A percentile compares a stretch with the other conserved stretches of the same genome.
These are phyloP conservation scores for Neodon shergylaensis DNA, from an alignment of 2,113 vertebrate species.

Conservation along the genomic window DNA sequence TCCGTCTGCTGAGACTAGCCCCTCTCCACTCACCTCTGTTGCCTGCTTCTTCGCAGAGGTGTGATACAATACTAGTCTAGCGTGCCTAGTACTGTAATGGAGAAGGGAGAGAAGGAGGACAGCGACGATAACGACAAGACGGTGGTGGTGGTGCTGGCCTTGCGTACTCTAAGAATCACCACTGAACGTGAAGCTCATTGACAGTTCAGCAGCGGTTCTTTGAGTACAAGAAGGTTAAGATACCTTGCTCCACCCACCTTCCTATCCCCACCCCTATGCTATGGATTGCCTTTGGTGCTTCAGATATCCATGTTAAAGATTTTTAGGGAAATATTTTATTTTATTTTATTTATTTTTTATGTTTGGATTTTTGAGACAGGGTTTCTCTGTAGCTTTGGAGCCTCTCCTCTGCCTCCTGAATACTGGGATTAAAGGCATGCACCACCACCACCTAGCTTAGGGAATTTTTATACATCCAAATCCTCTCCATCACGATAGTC, in stretches of 20 bases:
- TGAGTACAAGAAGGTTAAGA: not conserved
- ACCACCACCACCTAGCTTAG: too few relatives aligned
- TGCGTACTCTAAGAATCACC: not conserved
- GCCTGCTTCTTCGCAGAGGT: not conserved
- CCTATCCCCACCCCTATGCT: not conserved
- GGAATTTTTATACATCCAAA: not conserved
- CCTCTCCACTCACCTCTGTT: not conserved
- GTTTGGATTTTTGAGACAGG: too few relatives aligned
- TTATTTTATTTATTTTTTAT: too few relatives aligned
- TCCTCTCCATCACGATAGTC: not conserved
- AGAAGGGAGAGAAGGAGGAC: not conserved
- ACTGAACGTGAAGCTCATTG: not conserved
- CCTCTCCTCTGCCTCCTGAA: too few relatives aligned
- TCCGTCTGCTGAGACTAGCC: not conserved
- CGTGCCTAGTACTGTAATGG: not conserved
- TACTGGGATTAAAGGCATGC: too few relatives aligned
- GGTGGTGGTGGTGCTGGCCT: not conserved
- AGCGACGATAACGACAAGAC: fast-evolving
- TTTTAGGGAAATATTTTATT: constrained; percentile 18
- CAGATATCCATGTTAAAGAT: not conserved
- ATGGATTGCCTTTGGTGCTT: not conserved
- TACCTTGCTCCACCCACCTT: not conserved
- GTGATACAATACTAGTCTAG: not conserved
- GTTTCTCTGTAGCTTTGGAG: too few relatives aligned
- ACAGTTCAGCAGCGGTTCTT: not conserved